These are phyloP conservation scores for Melanotus villosus DNA, from an alignment of 2,888 invertebrate species.

Conservation along the genomic window DNA sequence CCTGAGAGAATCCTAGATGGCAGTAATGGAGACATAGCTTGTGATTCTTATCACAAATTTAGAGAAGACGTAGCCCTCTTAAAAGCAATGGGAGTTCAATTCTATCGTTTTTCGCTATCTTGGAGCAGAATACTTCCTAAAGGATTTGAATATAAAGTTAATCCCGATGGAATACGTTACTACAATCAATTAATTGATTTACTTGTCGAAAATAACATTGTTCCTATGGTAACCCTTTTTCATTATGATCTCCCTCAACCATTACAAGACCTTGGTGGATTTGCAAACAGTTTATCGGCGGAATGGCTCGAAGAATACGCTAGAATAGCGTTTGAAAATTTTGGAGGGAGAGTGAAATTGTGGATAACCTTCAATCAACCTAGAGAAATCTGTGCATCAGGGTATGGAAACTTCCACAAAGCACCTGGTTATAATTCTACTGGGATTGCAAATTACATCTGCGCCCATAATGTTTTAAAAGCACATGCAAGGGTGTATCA, in stretches of 20 bases:
- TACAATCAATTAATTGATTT: slow-evolving; percentile 84
- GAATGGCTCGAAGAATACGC: slow-evolving; percentile 73
- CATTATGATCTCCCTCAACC: slow-evolving; percentile 70
- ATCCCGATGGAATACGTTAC: slow-evolving; percentile 80
- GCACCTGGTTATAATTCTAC: slow-evolving; percentile 65
- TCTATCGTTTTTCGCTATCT: slow-evolving; percentile 81
- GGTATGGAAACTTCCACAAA: slow-evolving; percentile 52
- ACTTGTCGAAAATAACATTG: slow-evolving; percentile 73
- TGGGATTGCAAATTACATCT: slow-evolving; percentile 75
- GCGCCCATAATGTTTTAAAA: slow-evolving; percentile 72
- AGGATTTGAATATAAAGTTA: slow-evolving; percentile 77
- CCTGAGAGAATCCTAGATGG: slow-evolving; percentile 61
- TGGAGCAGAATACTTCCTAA: slow-evolving; percentile 84
- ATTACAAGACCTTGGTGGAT: slow-evolving; percentile 66
- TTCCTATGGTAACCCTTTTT: slow-evolving; percentile 66
- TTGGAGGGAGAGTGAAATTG: slow-evolving; percentile 61
- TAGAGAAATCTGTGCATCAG: slow-evolving; percentile 55
- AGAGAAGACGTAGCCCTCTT: slow-evolving; percentile 77
- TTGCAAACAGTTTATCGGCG: slow-evolving; percentile 70
- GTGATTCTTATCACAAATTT: slow-evolving; percentile 79
- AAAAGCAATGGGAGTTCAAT: slow-evolving; percentile 74
- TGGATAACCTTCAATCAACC: slow-evolving; percentile 73
- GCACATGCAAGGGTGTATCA: slow-evolving; percentile 66
- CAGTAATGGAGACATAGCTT: slow-evolving; percentile 77
- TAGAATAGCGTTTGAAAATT: slow-evolving; percentile 62